Base-by-base conservation (phyloP, 2,888 invertebrate genomes). In the Xestoiulus laeticollis region DNA sequence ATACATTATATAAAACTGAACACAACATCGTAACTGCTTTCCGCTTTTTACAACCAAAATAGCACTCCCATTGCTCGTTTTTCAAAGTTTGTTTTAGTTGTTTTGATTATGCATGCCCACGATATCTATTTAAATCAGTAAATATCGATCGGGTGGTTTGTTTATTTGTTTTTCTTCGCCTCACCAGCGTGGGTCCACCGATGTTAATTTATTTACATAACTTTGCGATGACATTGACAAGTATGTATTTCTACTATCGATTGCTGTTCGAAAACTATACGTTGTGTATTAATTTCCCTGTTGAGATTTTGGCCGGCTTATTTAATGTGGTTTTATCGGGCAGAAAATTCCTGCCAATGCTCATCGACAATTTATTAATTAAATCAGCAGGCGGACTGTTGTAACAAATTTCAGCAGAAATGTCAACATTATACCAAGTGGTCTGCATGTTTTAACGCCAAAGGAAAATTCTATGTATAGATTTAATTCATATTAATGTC, bases 241-340 rank as follows among this genome's bases (percentile, higher is more conserved):
- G 30, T 30, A 30, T 22, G 78, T 30, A 78, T 26, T 30, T 30
- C 30, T 0, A 8, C 12, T 30, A 78, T 78, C 78, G 78, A 78
- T 78, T 30, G 30, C 12, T 78, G 78, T 78, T 30, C 78, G 26
- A 30, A 78, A 78, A 30, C 10, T 26, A 68, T 12, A n/a, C n/a
- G n/a, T n/a, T n/a, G 14, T 3, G 26, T 5, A 30, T 30, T 26
- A 78, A 30, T 78, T 14, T 78, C 14, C 30, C 78, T 26, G 22
- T 78, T 78, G 26, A 78, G 10, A 78, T 78, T 78, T 78, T 30
- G 14, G 78, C 26, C 78, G 78, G 78, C 30, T 78, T 78, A 78
- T 78, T 78, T 78, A 78, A 78, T 78, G 78, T 30, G 78, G 78
- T 78, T 78, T 78, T 78, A 78, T 78, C 78, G 78, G 78, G 78